These are phyloP conservation scores for Eilema depressum DNA, from an alignment of 2,888 invertebrate species.

Conservation along the genomic window DNA sequence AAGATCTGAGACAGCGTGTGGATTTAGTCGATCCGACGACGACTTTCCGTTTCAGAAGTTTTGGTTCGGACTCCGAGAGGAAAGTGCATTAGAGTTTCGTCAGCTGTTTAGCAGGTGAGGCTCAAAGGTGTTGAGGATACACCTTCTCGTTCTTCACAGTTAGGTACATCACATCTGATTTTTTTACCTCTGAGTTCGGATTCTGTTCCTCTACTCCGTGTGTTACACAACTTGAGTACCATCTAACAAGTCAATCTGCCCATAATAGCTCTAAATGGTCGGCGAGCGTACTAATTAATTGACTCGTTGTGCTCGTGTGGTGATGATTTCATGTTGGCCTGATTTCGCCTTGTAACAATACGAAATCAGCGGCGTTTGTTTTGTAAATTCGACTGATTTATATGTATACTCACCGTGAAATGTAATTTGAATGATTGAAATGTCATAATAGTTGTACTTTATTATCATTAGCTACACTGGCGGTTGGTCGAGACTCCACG, in stretches of 20 bases:
- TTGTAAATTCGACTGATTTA: slow-evolving; percentile 12
- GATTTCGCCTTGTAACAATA: slow-evolving; percentile 28
- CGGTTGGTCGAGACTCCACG: too few species aligned
- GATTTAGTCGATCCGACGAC: too few species aligned
- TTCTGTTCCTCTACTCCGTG: not conserved
- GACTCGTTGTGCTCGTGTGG: slow-evolving; percentile 26
- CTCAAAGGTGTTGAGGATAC: too few species aligned
- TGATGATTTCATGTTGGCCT: slow-evolving; percentile 19
- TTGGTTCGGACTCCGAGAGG: too few species aligned
- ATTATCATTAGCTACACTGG: too few species aligned
- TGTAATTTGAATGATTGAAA: not conserved
- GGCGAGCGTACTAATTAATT: slow-evolving; percentile 52
- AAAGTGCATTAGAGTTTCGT: too few species aligned
- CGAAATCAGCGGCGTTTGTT: not conserved
- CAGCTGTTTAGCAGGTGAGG: too few species aligned
- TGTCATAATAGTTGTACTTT: not conserved
- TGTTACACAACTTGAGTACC: slow-evolving; percentile 19
- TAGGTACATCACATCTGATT: too few species aligned
- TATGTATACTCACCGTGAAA: not conserved
- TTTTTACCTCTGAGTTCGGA: too few species aligned
- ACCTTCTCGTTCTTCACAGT: too few species aligned
- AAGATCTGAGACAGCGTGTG: too few species aligned
- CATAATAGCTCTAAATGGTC: slow-evolving; percentile 55
- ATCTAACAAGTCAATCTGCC: slow-evolving; percentile 44
- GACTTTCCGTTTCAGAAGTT: too few species aligned